Evolutionary conservation across 2,888 invertebrate genomes (phyloP), one percentile per base, ranked within the genome.

Genomic region (Cephonodes hylas): DNA sequence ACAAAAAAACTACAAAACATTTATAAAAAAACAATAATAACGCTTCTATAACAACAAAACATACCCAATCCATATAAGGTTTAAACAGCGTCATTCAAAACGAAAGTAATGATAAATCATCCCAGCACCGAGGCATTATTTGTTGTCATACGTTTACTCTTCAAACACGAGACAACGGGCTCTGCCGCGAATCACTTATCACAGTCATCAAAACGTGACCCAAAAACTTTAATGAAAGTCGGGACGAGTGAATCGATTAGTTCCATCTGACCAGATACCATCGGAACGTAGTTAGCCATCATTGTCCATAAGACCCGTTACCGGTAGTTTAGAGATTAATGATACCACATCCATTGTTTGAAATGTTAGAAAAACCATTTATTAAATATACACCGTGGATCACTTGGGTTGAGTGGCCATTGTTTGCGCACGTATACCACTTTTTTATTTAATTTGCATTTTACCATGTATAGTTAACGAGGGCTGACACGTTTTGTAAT

Each of bases 311-410:
- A 61, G 60, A 69, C 68, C 83, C 76, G 83, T 83, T 85, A 83
- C 86, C 88, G 80, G 89, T 88, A 89, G 88, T 83, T 78, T 68
- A 65, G 76, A 88, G 89, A 90, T 90, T 88, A 85, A 89, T 90
- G 89, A 88, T 87, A 85, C 72, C 66, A 73, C 65, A 62, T 63
- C 84, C 81, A 84, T 88, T 86, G 86, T 88, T 86, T 88, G 84
- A 80, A 84, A 85, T 81, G 79, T 79, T 80, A 85, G 81, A 87
- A 88, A 86, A 88, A 84, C 85, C 81, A 79, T 81, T 79, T 83
- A 83, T 84, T 81, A 80, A 85, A 86, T 83, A 75, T 75, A 73
- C 68, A 59, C 70, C 70, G 75, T 78, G 73, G 66, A 77, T 77
- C 81, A 78, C 67, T 10, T 42, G n/a, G 27, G 53, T 53, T 34